A percentile compares a stretch with the other conserved stretches of the same genome.
Conservation (phyloP, 2,797 vertebrate genomes). For the Cynopterus sphinx region DNA sequence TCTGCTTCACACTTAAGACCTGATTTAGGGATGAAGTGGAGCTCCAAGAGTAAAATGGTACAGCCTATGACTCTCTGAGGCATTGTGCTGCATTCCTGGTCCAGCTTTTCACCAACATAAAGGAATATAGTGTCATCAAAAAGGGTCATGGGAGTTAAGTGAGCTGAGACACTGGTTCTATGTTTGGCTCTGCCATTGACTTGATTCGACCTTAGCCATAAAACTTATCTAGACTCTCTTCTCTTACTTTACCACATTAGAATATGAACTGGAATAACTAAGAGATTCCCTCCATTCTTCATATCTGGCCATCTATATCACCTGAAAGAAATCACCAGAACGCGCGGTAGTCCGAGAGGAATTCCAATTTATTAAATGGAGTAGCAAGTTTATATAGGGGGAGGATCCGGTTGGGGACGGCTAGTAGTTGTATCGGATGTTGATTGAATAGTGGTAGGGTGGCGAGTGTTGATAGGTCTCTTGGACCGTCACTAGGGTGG, state of each 20-base stretch:
- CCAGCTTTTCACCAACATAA: background rate
- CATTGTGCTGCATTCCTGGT: background rate
- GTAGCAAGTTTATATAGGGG: too few species aligned
- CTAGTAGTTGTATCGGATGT: too few species aligned
- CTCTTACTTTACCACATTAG: background rate
- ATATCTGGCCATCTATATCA: background rate
- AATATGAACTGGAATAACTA: background rate
- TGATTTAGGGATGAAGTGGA: slow-evolving; percentile 40
- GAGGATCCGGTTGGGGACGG: too few species aligned
- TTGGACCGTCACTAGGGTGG: too few species aligned
- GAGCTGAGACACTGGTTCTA: slow-evolving; percentile 27
- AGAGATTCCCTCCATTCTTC: background rate
- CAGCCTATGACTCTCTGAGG: background rate
- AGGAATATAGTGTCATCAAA: background rate
- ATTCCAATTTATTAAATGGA: too few species aligned
- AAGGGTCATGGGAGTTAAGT: slow-evolving; percentile 9
- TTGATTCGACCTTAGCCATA: slow-evolving; percentile 20
- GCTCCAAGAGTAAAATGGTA: background rate
- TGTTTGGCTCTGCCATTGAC: slow-evolving; percentile 50
- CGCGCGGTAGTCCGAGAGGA: too few species aligned
- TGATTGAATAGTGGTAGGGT: too few species aligned
- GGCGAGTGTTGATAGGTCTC: too few species aligned
- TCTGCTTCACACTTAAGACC: background rate
- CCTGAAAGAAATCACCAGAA: too few species aligned
- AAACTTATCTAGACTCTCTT: slow-evolving; percentile 41